Conservation (phyloP, 2,113 vertebrate genomes). For the Notiomystis cincta region DNA sequence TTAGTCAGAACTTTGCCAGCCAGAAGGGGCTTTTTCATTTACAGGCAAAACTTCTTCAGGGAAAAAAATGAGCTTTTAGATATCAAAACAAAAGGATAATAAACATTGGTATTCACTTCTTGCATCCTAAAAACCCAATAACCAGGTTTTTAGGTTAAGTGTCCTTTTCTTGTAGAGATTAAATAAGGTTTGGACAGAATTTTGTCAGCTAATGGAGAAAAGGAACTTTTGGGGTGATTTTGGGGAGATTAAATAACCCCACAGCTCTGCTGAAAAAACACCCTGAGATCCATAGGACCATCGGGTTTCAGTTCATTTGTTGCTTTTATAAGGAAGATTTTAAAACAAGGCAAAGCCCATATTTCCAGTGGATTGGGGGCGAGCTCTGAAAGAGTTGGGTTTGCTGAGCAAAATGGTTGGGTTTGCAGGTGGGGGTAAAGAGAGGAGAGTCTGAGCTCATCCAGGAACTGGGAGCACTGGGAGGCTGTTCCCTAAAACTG, state of each 20-base stretch:
- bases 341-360: background rate
- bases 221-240: background rate
- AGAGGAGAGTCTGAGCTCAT: background rate
- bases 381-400: accelerated
- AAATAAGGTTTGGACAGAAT: background rate
- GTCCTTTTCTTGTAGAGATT: background rate
- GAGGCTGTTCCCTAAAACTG: background rate
- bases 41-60: background rate
- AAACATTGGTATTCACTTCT: background rate
- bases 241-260: background rate
- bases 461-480: background rate
- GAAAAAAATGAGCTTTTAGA: background rate
- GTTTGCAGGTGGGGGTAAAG: background rate
- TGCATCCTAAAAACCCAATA: background rate
- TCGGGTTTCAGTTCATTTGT: too few species aligned
- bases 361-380: accelerated
- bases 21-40: background rate
- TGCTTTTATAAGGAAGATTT: background rate
- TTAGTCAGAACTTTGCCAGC: background rate
- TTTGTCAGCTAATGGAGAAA: background rate
- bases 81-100: background rate
- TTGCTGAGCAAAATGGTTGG: background rate
- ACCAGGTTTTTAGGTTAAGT: background rate
- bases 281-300: background rate
- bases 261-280: background rate